Evolutionary conservation across 2,888 invertebrate species (phyloP).

Genomic region (Helleia helle): DNA sequence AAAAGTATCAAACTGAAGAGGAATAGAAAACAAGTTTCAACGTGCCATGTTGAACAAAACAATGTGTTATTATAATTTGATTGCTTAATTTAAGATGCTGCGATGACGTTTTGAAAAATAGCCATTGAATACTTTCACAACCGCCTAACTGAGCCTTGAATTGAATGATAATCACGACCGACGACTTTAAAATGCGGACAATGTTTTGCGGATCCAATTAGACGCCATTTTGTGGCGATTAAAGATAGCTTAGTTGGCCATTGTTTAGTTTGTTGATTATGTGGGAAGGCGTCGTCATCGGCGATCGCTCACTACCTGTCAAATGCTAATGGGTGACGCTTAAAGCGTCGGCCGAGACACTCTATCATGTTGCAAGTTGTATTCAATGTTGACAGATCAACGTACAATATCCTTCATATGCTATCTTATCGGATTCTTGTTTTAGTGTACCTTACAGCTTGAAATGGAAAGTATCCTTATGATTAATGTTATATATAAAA

Average conservation of each 20-base stretch:
- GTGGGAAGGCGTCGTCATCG: conserved; percentile 43
- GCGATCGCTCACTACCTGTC: conserved; percentile 65
- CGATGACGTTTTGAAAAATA: conserved; percentile 7
- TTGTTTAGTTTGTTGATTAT: conserved; percentile 55
- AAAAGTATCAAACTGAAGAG: no score
- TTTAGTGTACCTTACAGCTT: no score
- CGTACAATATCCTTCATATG: neutral
- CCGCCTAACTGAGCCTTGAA: conserved; percentile 31
- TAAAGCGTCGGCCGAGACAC: conserved; percentile 36
- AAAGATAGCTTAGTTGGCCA: conserved; percentile 55
- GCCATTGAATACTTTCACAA: conserved; percentile 24
- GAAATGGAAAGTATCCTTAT: no score
- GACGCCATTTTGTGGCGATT: conserved; percentile 61
- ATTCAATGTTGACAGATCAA: conserved; percentile 39
- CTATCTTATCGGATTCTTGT: conserved; percentile 1
- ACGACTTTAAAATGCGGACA: conserved; percentile 27
- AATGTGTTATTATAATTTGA: conserved; percentile 11
- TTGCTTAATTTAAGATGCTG: conserved; percentile 6
- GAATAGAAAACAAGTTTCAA: conserved; percentile 1
- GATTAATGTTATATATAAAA: no score
- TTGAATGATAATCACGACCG: conserved; percentile 34
- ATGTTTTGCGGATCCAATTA: conserved; percentile 65
- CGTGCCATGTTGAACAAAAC: neutral
- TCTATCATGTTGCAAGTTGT: conserved; percentile 58
- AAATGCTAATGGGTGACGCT: conserved; percentile 54